Evolutionary conservation across 2,797 vertebrate genomes (phyloP).

Genomic region (Platyrinchus mystaceus): DNA sequence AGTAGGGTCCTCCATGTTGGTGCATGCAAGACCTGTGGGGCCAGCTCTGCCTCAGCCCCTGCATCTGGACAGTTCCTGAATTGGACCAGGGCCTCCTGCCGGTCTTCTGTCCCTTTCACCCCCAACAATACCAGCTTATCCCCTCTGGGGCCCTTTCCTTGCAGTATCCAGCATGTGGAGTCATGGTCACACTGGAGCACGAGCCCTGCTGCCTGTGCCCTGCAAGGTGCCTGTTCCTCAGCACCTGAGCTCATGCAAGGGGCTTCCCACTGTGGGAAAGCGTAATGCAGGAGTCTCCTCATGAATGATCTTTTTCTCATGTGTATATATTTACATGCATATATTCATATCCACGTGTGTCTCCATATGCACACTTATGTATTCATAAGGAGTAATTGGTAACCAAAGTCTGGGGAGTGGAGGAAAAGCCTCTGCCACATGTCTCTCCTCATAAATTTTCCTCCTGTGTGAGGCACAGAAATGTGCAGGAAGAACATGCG

Average conservation of each 20-base stretch:
- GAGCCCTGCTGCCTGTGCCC: background rate
- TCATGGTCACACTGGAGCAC: rapidly evolving
- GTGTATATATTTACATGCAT: background rate
- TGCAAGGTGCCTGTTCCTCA: rapidly evolving
- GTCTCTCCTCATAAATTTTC: background rate
- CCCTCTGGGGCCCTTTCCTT: background rate
- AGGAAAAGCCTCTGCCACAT: background rate
- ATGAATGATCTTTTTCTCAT: background rate
- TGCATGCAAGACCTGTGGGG: background rate
- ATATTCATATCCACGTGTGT: background rate
- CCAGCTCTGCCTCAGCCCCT: background rate
- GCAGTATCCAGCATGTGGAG: background rate
- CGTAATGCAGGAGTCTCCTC: background rate
- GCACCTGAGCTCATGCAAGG: rapidly evolving
- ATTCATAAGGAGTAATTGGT: background rate
- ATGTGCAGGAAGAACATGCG: background rate
- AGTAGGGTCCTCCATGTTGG: background rate
- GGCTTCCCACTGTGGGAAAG: background rate
- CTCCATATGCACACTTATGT: background rate
- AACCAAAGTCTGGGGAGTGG: background rate
- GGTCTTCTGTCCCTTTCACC: background rate
- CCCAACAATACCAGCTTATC: background rate
- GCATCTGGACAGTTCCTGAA: background rate
- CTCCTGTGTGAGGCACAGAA: background rate
- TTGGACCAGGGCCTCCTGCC: background rate